Percentiles rank a stretch among this genome's conserved stretches.
phyloP scores from a whole-genome alignment of 2,113 vertebrate genomes.

The Probosciger aterrimus region DNA sequence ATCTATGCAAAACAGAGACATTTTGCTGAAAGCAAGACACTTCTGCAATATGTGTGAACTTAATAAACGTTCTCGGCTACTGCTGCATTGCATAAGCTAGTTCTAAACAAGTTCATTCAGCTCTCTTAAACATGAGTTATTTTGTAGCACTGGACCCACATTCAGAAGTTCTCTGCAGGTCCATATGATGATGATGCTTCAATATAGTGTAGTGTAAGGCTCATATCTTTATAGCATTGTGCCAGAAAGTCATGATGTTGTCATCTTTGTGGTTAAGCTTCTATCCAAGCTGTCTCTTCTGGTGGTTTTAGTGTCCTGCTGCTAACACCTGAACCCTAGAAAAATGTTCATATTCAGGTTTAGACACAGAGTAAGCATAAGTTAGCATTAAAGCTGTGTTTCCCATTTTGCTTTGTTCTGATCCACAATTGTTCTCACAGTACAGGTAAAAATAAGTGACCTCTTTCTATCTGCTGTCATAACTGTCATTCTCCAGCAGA shows the following conservation, averaged over 20 bases:
- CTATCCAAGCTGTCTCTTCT: not conserved
- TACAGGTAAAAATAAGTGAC: slow-evolving; percentile 50
- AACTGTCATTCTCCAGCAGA: slow-evolving; percentile 47
- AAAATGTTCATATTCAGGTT: not conserved
- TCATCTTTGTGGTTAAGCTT: not conserved
- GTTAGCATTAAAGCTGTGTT: not conserved
- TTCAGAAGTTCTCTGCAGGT: not conserved
- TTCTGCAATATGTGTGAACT: not conserved
- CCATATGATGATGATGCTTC: not conserved
- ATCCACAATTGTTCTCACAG: not conserved
- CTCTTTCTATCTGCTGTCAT: slow-evolving; percentile 46
- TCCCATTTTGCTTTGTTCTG: not conserved
- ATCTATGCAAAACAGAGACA: not conserved
- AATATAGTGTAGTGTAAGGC: not conserved
- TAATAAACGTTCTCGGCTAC: not conserved
- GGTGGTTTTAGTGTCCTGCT: not conserved
- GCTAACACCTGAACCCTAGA: not conserved
- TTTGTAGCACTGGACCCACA: not conserved
- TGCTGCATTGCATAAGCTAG: not conserved
- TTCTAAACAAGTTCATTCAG: not conserved
- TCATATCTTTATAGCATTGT: not conserved
- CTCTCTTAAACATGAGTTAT: not conserved
- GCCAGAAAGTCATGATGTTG: not conserved
- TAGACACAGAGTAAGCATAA: not conserved
- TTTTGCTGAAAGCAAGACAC: not conserved